phyloP scores from a whole-genome alignment of 1,140 invertebrate species.

The Akabosia matsudoensis region DNA sequence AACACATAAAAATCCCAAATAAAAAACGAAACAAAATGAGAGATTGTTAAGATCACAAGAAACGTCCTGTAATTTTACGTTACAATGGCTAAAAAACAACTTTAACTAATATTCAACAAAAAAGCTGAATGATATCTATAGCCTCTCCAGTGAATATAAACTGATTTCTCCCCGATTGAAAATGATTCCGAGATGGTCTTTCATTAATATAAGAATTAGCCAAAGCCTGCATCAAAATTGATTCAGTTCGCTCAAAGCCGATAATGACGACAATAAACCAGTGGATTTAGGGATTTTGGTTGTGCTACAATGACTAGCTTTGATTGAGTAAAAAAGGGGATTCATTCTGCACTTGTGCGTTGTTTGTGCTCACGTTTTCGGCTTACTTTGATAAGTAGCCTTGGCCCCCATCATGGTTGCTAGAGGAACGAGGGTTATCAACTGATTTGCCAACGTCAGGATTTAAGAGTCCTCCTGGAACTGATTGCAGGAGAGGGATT shows the following conservation, averaged over 20 bases:
- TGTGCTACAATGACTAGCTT: neutral
- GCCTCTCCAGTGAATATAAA: too few relatives aligned
- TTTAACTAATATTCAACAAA: too few relatives aligned
- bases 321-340: neutral
- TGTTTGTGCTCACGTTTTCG: neutral
- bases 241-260: neutral
- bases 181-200: too few relatives aligned
- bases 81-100: too few relatives aligned
- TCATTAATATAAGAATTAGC: neutral
- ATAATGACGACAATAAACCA: neutral
- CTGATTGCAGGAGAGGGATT: constrained; percentile 5
- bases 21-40: too few relatives aligned
- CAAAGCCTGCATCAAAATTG: neutral
- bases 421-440: constrained; percentile 9
- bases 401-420: neutral
- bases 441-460: constrained; percentile 21
- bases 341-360: neutral
- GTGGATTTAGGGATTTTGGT: neutral
- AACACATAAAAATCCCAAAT: too few relatives aligned
- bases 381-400: neutral
- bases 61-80: too few relatives aligned
- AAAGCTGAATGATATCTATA: too few relatives aligned
- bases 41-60: too few relatives aligned
- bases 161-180: too few relatives aligned
- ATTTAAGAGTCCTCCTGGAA: constrained; percentile 17